phyloP scores from a whole-genome alignment of 2,888 invertebrate genomes.

The Laspeyria flexula region DNA sequence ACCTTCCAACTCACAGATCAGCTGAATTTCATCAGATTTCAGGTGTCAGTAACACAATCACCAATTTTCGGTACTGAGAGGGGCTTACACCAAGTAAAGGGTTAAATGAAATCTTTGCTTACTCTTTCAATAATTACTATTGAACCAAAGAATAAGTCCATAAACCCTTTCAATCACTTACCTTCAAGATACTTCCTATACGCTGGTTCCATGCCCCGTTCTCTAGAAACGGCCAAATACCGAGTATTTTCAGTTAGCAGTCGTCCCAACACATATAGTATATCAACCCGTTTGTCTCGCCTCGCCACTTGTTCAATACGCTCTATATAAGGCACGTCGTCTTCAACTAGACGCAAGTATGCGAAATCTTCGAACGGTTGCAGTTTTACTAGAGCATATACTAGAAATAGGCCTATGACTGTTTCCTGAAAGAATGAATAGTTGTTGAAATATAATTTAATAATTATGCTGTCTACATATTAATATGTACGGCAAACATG shows the following conservation, averaged over 20 bases:
- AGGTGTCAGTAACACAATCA: too few species aligned
- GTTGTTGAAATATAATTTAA: too few species aligned
- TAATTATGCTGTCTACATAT: too few species aligned
- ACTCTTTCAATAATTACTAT: too few species aligned
- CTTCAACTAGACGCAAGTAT: conserved; percentile 56
- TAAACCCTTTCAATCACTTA: too few species aligned
- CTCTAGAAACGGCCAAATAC: conserved; percentile 59
- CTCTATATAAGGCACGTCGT: conserved; percentile 58
- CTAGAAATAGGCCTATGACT: conserved; percentile 69
- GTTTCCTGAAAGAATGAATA: conserved; percentile 54
- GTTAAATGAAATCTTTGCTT: too few species aligned
- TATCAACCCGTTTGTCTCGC: conserved; percentile 58
- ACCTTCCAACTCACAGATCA: too few species aligned
- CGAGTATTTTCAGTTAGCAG: conserved; percentile 47
- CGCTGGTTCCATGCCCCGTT: conserved; percentile 64
- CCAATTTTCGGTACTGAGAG: too few species aligned
- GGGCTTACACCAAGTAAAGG: too few species aligned
- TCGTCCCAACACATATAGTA: conserved; percentile 65
- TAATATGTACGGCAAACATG: too few species aligned
- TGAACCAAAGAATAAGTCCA: too few species aligned
- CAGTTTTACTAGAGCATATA: conserved; percentile 64
- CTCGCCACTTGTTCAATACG: conserved; percentile 60
- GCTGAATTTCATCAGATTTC: too few species aligned
- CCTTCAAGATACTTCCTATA: conserved; percentile 71
- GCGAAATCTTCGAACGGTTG: conserved; percentile 70